Percentiles rank a stretch among this genome's conserved stretches.
Conservation (phyloP, 2,888 invertebrate species). For the Minunthozetes semirufus region DNA sequence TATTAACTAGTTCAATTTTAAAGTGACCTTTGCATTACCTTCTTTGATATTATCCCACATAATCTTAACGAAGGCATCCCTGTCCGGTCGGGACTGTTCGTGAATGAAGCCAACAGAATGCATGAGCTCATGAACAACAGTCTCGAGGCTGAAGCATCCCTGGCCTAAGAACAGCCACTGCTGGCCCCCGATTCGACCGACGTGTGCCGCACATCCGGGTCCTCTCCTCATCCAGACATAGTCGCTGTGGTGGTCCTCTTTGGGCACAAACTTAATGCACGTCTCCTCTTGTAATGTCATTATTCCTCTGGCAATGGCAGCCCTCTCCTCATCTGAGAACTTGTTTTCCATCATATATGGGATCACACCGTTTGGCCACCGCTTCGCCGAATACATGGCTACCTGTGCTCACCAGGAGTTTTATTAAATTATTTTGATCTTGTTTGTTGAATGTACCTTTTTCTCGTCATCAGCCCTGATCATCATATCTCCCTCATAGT, state of each 20-base stretch:
- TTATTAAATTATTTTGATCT: no score
- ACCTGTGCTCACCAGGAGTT: background rate
- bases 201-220: conserved; percentile 67
- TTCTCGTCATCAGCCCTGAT: conserved; percentile 33
- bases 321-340: conserved; percentile 28
- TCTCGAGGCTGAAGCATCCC: conserved; percentile 47
- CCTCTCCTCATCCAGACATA: conserved; percentile 56
- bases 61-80: conserved; percentile 67
- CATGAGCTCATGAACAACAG: conserved; percentile 63
- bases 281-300: conserved; percentile 58
- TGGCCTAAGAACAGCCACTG: conserved; percentile 67
- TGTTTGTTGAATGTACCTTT: conserved; percentile 11
- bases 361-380: conserved; percentile 35
- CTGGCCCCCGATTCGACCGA: conserved; percentile 65
- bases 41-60: conserved; percentile 63
- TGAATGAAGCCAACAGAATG: conserved; percentile 76
- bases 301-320: conserved; percentile 54
- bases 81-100: conserved; percentile 69
- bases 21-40: conserved; percentile 50
- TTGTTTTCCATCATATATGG: conserved; percentile 35
- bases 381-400: conserved; percentile 35
- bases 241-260: conserved; percentile 53
- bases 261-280: conserved; percentile 59
- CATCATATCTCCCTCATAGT: conserved; percentile 37
- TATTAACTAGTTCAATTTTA: background rate